Evolutionary conservation across 2,113 vertebrate genomes (phyloP), one percentile per base, ranked within the genome.

Genomic region (Chloroceryle aenea): DNA sequence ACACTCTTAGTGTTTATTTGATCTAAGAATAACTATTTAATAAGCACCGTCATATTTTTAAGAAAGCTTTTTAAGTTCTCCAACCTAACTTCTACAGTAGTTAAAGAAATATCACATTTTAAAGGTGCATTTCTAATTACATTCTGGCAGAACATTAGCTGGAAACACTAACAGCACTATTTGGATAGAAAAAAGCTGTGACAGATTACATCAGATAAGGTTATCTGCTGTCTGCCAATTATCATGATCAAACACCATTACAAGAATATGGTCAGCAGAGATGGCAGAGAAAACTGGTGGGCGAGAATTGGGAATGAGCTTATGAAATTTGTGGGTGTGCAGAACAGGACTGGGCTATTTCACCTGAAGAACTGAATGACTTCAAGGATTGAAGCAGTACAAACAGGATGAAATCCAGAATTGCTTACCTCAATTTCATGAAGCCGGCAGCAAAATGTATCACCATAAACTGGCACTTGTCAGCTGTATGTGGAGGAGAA

Each of bases 71-170:
- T 32, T 21, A 32, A 88, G 89, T 76, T 80, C 23, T n/a, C n/a
- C n/a, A n/a, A n/a, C n/a, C n/a, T n/a, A n/a, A n/a, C n/a, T n/a
- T n/a, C n/a, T n/a, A 84, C 71, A 74, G 68, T 63, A 91, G 85
- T 83, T 85, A 95, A 93, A 96, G 66, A 89, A 85, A 89, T 47
- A 91, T 32, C 76, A 48, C 20, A 48, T 89, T 94, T 93, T 94
- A 90, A 86, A 90, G 30, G 85, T 87, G 75, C 38, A 50, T 93
- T 91, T 91, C 69, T 95, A 89, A 94, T 92, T 71, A 36, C 63
- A 45, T 90, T 74, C 80, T 64, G 83, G 66, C 88, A 94, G 62
- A 89, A 92, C 53, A 47, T 92, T 88, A 90, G 61, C 42, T 92
- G 92, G 83, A 79, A 90, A 94, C 53, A 75, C 78, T 86, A 80